Evolutionary conservation across 2,888 invertebrate genomes (phyloP), one percentile per base, ranked within the genome.

Genomic region (Ochropleura plecta): DNA sequence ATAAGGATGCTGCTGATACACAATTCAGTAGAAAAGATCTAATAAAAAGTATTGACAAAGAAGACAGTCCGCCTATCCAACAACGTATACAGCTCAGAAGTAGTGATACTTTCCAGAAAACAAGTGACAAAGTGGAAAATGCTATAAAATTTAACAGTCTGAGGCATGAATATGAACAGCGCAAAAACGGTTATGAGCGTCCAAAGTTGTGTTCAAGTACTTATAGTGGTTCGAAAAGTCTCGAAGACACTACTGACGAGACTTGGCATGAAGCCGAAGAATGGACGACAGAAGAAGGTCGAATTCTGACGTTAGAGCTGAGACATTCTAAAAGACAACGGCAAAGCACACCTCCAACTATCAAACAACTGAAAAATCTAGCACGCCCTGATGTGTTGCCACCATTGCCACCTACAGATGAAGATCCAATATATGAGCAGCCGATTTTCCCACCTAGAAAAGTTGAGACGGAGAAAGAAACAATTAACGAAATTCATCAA

Each of bases 321-420:
- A 97, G 98, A 78, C 98, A 98, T 89, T 97, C 97, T 4, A 98
- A 97, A 77, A 95, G 98, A 59, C 98, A 98, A 91, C 96, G 98
- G 3, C 97, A 97, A 77, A 96, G 96, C 18, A 96, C 97, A 12
- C 96, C 97, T 40, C 96, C 97, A 0, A 96, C 95, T 10, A 93
- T 95, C 62, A 96, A 94, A 88, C 95, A 96, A 78, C 78, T 94
- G 4, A 95, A 96, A 79, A 96, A 93, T 84, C 92, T 96, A 84
- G 95, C 97, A 63, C 97, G 97, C 44, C 98, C 98, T 0, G 98
- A 98, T 89, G 97, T 98, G 18, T 97, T 98, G 67, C 98, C 98
- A 10, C 97, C 97, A 2, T 94, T 97, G 68, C 97, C 97, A 0
- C 97, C 97, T 9, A 96, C 96, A 42, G 97, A 97, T 40, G 92